These are phyloP conservation scores for Conchocele bisecta DNA, from an alignment of 2,888 invertebrate species.

Conservation along the genomic window DNA sequence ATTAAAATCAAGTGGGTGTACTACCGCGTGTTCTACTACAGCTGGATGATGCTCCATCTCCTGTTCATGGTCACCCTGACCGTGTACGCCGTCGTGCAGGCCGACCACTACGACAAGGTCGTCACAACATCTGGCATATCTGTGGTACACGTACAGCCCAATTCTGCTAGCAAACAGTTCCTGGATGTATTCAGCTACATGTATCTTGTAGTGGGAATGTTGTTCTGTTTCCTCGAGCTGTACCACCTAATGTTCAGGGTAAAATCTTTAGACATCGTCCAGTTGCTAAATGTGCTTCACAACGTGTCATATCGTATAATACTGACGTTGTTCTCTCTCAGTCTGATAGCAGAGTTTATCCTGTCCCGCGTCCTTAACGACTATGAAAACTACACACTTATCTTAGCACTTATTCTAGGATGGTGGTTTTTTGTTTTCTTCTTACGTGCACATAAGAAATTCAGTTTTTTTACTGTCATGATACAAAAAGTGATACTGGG, in stretches of 20 bases:
- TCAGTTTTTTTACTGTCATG: conserved; percentile 74
- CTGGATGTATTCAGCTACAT: conserved; percentile 38
- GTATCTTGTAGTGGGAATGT: conserved; percentile 48
- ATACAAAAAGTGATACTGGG: conserved; percentile 69
- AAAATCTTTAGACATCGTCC: conserved; percentile 37
- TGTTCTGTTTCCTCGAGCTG: conserved; percentile 45
- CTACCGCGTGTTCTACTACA: conserved; percentile 55
- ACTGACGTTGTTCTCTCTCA: conserved; percentile 57
- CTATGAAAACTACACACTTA: conserved; percentile 59
- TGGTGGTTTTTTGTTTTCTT: conserved; percentile 74
- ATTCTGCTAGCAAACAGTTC: conserved; percentile 13
- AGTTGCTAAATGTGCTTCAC: conserved; percentile 48
- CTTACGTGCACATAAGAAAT: conserved; percentile 64
- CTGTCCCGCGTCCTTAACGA: conserved; percentile 23
- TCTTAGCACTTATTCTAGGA: conserved; percentile 66
- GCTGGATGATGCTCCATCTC: conserved; percentile 64
- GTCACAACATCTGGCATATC: too few relatives aligned
- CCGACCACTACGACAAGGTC: conserved; percentile 43
- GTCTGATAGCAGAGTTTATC: conserved; percentile 58
- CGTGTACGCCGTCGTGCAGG: conserved; percentile 48
- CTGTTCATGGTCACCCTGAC: conserved; percentile 61
- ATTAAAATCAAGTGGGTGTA: conserved; percentile 68
- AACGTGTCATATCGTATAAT: conserved; percentile 53
- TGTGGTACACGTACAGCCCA: background rate
- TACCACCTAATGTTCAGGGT: conserved; percentile 41